A percentile compares a stretch with the other conserved stretches of the same genome.
These are phyloP conservation scores for Aphrocallistes beatrix DNA, from an alignment of 37 sponge, comb jelly and placozoan species.

Conservation along the genomic window DNA sequence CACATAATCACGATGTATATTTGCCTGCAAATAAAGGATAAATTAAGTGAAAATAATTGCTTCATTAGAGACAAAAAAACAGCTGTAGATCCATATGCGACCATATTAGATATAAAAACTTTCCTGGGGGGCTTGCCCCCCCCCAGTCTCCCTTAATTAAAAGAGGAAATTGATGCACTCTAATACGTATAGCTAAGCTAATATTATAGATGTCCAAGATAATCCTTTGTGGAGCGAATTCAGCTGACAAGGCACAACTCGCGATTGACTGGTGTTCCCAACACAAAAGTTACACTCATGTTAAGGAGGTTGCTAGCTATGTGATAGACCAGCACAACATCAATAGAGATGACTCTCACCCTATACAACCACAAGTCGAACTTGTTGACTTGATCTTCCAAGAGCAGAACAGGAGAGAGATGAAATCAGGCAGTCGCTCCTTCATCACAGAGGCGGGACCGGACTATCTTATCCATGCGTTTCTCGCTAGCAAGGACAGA, in stretches of 20 bases:
- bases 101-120: too few relatives aligned
- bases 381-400: background rate
- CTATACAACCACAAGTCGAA: too few relatives aligned
- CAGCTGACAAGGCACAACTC: background rate
- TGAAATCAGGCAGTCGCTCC: background rate
- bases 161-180: too few relatives aligned
- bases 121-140: too few relatives aligned
- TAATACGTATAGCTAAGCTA: too few relatives aligned
- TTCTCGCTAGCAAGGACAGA: background rate
- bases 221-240: background rate
- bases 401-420: background rate
- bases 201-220: background rate
- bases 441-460: background rate
- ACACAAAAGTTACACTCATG: background rate
- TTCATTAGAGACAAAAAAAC: too few relatives aligned
- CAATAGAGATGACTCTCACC: too few relatives aligned
- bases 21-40: too few relatives aligned
- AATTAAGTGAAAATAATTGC: too few relatives aligned
- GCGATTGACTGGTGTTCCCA: background rate
- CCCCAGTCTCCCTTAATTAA: too few relatives aligned
- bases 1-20: too few relatives aligned
- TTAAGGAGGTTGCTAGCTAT: background rate
- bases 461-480: background rate
- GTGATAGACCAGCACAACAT: background rate
- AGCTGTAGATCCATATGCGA: too few relatives aligned